These are phyloP conservation scores for Siniperca undulata DNA, from an alignment of 2,797 vertebrate species.

Conservation along the genomic window DNA sequence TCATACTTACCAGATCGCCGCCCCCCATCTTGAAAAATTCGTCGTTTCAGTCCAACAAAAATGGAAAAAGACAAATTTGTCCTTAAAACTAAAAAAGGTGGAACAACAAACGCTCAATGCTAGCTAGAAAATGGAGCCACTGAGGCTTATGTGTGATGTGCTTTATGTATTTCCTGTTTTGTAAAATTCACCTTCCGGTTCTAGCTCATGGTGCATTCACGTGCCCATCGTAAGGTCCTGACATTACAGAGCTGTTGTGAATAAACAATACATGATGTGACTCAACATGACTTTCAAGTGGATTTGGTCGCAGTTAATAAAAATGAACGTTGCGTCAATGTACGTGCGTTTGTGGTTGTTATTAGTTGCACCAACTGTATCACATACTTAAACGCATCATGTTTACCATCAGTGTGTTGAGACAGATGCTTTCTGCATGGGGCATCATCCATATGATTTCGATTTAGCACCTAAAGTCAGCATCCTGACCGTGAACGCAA, in stretches of 20 bases:
- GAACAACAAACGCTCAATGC: neutral
- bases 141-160: neutral
- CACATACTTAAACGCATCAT: neutral
- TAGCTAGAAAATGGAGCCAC: conserved; percentile 32
- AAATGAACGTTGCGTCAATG: neutral
- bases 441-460: neutral
- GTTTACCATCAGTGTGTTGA: neutral
- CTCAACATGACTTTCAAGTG: neutral
- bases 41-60: conserved; percentile 28
- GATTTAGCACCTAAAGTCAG: neutral
- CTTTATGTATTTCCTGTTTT: conserved; percentile 52
- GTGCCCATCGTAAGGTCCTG: fast-evolving
- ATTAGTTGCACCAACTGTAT: neutral
- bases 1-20: conserved; percentile 82
- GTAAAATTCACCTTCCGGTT: conserved; percentile 51
- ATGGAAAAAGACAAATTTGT: neutral
- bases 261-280: neutral
- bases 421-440: neutral
- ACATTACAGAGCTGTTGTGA: neutral
- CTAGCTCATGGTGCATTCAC: conserved; percentile 20
- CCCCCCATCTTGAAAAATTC: conserved; percentile 80
- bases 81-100: neutral
- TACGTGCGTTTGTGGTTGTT: neutral
- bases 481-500: neutral
- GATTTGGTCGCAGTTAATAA: neutral